A percentile compares a stretch with the other conserved stretches of the same genome.
Conservation (phyloP, 2,888 invertebrate genomes). For the Agrotis segetum region DNA sequence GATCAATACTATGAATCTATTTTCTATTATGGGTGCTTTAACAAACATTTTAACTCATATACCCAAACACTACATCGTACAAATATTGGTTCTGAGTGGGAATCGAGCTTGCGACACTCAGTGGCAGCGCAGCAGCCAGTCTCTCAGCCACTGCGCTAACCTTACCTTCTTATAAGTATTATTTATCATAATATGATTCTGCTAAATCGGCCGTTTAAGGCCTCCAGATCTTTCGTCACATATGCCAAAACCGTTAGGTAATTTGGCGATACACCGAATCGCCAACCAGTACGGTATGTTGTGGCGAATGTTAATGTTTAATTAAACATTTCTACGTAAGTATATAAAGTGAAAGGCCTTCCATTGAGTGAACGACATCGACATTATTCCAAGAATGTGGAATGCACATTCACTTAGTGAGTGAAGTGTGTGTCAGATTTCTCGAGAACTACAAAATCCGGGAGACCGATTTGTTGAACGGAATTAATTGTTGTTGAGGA, state of each 20-base stretch:
- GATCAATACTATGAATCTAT: no score
- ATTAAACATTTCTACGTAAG: conserved; percentile 52
- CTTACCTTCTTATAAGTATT: no score
- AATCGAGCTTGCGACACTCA: no score
- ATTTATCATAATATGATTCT: no score
- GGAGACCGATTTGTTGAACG: conserved; percentile 35
- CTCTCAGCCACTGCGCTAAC: no score
- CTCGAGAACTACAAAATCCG: conserved; percentile 54
- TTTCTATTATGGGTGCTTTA: no score
- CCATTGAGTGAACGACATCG: conserved; percentile 61
- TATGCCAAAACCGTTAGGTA: conserved; percentile 25
- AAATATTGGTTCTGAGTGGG: no score
- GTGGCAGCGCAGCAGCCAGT: no score
- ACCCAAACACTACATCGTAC: no score
- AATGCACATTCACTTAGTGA: conserved; percentile 59
- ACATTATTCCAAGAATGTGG: conserved; percentile 66
- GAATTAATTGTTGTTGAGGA: not conserved
- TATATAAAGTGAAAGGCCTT: conserved; percentile 71
- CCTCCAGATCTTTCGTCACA: not conserved
- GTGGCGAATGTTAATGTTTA: conserved; percentile 64
- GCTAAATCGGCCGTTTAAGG: no score
- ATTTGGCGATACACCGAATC: conserved; percentile 1
- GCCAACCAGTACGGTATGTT: conserved; percentile 15
- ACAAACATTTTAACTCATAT: no score
- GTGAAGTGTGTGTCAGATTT: conserved; percentile 56